Base-by-base conservation (phyloP, 2,888 invertebrate genomes). In the Agonopterix arenella region DNA sequence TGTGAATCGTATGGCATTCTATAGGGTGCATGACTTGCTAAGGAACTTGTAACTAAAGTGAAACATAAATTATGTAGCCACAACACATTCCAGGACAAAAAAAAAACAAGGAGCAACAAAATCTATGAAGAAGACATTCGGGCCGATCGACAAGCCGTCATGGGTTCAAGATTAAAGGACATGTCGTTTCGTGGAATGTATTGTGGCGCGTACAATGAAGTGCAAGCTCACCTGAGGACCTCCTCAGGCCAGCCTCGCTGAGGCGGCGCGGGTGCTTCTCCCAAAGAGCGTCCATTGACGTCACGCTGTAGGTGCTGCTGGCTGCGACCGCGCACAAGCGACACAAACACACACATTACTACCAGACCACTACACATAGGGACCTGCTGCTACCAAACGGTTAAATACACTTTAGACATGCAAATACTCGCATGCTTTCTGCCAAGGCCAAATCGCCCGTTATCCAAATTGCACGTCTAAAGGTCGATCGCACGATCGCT, bases 221-320 rank as follows among this genome's bases (percentile, higher is more conserved):
- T 43, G 52, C 45, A 50, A 42, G 71, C 80, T 86, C 92, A 94
- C 94, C 94, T 92, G 94, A 93, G 72, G 93, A 92, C 80, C 94
- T 90, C 70, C 93, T 91, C 62, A 94, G 90, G 73, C 93, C 94
- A 66, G 94, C 93, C 88, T 94, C 94, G 85, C 93, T 93, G 74
- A 94, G 91, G 75, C 93, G 92, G 67, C 93, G 91, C 63, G 93
- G 92, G 70, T 93, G 93, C 76, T 90, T 90, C 81, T 93, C 94
- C 93, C 93, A 94, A 53, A 94, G 90, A 66, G 92, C 90, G 80
- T 94, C 94, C 92, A 93, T 92, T 66, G 92, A 91, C 70, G 90
- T 90, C 72, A 90, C 84, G 84, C 91, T 91, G 88, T 86, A 84
- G 62, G 90, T 85, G 84, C 91, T 91, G 86, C 85, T 80, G 68